Evolutionary conservation across 1,140 invertebrate species (phyloP).

Genomic region (Drosophila ogumai): DNA sequence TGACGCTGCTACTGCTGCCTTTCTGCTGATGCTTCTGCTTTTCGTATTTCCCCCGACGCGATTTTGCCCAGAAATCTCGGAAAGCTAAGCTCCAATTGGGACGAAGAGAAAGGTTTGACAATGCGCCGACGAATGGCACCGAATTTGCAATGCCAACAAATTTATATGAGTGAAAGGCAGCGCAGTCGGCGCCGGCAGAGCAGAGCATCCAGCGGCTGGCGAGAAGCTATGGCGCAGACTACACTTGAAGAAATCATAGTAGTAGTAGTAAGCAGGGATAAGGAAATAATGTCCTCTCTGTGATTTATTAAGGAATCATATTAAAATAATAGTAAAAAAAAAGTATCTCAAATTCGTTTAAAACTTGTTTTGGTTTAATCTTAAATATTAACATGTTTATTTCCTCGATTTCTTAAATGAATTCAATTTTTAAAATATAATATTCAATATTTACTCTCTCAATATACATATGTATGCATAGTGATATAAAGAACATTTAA

Average conservation of each 20-base stretch:
- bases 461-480: no score
- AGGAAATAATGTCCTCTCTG: neutral
- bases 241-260: constrained; percentile 12
- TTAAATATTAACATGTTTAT: neutral
- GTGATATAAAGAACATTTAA: no score
- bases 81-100: constrained; percentile 36
- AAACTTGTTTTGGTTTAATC: no score
- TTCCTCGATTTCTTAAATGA: neutral
- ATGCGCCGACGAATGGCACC: constrained; percentile 76
- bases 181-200: constrained; percentile 53
- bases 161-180: constrained; percentile 85
- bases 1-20: constrained; percentile 24
- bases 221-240: neutral
- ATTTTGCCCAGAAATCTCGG: constrained; percentile 21
- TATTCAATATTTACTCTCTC: neutral
- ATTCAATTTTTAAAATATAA: neutral
- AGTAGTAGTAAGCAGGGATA: no score
- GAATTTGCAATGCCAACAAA: constrained; percentile 80
- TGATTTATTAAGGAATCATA: neutral
- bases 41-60: constrained; percentile 14
- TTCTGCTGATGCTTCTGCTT: constrained; percentile 33
- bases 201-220: constrained; percentile 30
- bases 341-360: no score
- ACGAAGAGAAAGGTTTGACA: constrained; percentile 82
- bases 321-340: neutral